phyloP scores from a whole-genome alignment of 2,797 vertebrate species.

The Microctenopoma lineatum region DNA sequence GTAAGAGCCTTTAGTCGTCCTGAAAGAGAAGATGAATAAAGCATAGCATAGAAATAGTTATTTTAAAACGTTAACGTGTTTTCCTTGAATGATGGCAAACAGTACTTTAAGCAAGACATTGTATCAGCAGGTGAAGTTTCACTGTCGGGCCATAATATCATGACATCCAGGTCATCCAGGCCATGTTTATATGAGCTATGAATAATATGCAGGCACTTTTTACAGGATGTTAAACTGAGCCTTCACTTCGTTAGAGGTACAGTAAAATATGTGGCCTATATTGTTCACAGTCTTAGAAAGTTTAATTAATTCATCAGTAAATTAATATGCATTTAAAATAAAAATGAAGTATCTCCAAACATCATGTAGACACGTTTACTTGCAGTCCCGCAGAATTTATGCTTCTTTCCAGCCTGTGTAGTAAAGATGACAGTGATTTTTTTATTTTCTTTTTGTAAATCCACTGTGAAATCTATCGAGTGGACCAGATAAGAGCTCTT shows the following conservation, averaged over 20 bases:
- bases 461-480: not conserved
- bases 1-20: not conserved
- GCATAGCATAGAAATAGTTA: not conserved
- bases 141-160: too few species aligned
- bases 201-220: too few species aligned
- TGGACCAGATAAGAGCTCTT: not conserved
- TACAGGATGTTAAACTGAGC: not conserved
- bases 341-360: not conserved
- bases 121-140: constrained; percentile 1
- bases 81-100: not conserved
- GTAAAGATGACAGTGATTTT: constrained; percentile 15
- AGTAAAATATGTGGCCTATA: not conserved
- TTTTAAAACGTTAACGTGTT: not conserved
- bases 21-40: not conserved
- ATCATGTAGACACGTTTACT: not conserved
- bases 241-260: not conserved
- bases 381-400: not conserved
- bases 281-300: not conserved
- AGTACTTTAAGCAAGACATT: not conserved
- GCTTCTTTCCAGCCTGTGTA: not conserved
- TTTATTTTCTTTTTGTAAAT: constrained; percentile 19
- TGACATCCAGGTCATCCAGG: not conserved
- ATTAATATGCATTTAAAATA: not conserved
- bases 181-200: too few species aligned
- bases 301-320: too few species aligned